phyloP scores from a whole-genome alignment of 1,140 invertebrate genomes.

The Bombus difficillimus region DNA sequence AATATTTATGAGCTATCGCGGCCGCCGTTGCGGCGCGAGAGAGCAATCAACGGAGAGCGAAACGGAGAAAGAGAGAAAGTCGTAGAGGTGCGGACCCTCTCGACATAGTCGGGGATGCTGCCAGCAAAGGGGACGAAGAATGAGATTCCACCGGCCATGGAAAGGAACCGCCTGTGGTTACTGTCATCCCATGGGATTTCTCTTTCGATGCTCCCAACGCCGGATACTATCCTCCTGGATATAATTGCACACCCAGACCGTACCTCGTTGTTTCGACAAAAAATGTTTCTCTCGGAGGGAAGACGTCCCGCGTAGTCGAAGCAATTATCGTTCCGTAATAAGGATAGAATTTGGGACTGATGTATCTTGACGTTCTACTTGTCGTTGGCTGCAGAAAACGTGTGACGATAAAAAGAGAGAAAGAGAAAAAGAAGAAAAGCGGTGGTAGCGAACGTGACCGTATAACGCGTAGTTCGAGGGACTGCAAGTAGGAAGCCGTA shows the following conservation, averaged over 20 bases:
- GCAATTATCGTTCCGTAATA: neutral
- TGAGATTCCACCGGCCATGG: constrained; percentile 66
- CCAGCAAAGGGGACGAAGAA: constrained; percentile 64
- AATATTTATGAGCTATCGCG: constrained; percentile 82
- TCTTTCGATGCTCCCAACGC: constrained; percentile 52
- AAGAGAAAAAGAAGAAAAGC: too few relatives aligned
- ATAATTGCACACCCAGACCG: constrained; percentile 47
- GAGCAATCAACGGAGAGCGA: constrained; percentile 49
- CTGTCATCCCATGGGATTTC: constrained; percentile 65
- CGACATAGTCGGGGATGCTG: constrained; percentile 53
- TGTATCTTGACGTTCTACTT: neutral
- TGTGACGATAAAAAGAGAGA: too few relatives aligned
- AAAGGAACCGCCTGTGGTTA: constrained; percentile 69
- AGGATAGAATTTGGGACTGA: neutral
- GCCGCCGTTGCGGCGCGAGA: constrained; percentile 61
- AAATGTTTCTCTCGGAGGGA: neutral
- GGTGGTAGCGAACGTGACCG: too few relatives aligned
- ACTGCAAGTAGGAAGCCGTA: constrained; percentile 3
- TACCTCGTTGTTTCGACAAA: neutral
- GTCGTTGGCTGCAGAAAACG: too few relatives aligned
- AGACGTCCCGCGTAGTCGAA: neutral
- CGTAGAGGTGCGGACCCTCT: constrained; percentile 52
- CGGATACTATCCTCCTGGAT: constrained; percentile 49
- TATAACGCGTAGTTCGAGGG: neutral
- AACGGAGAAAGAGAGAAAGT: constrained; percentile 49